These are phyloP conservation scores for Chalcis sispes DNA, from an alignment of 2,888 invertebrate species.

Conservation along the genomic window DNA sequence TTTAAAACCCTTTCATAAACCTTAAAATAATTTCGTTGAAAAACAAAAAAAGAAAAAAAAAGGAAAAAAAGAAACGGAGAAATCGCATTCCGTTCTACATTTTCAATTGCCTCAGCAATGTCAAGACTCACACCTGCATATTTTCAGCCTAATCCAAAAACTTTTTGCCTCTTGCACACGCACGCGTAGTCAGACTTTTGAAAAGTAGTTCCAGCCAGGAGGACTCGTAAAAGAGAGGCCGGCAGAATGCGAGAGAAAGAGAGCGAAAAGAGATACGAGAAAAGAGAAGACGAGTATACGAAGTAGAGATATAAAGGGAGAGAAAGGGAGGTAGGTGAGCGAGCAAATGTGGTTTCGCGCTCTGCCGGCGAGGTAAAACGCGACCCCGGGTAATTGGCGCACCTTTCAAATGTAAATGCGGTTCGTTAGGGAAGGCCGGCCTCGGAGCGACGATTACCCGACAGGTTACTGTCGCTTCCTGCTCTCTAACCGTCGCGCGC, in stretches of 20 bases:
- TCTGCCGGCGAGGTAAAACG: constrained; percentile 68
- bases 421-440: constrained; percentile 68
- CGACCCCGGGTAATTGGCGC: constrained; percentile 68
- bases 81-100: no score
- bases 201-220: background rate
- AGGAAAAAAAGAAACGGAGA: no score
- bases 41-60: no score
- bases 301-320: constrained; percentile 1
- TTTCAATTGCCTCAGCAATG: no score
- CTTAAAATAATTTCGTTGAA: no score
- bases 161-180: background rate
- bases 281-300: background rate
- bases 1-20: no score
- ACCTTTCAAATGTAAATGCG: constrained; percentile 74
- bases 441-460: constrained; percentile 60
- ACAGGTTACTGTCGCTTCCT: constrained; percentile 59
- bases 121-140: no score
- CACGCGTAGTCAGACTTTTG: background rate
- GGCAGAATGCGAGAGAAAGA: no score
- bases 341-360: constrained; percentile 53
- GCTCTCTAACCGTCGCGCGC: constrained; percentile 4
- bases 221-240: background rate
- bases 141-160: background rate
- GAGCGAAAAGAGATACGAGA: no score
- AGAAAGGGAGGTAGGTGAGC: constrained; percentile 5